Evolutionary conservation across 2,797 vertebrate genomes (phyloP).

Genomic region (Euphonia xanthogaster): DNA sequence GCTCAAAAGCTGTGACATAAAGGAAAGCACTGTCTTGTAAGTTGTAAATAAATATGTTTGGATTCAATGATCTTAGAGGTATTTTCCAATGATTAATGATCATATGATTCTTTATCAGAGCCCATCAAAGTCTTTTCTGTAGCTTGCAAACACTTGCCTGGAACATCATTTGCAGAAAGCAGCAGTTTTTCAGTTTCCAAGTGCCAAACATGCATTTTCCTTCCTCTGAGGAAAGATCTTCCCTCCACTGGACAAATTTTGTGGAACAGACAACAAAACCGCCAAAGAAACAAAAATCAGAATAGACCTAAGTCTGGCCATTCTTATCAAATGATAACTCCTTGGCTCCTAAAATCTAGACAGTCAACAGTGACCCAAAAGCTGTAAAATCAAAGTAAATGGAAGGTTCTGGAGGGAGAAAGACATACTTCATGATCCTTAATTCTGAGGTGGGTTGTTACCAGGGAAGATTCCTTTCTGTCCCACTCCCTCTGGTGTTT

Average conservation of each 20-base stretch:
- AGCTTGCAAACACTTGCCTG: not conserved
- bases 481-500: not conserved
- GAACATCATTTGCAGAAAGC: not conserved
- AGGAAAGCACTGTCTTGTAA: not conserved
- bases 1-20: not conserved
- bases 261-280: not conserved
- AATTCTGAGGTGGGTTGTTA: not conserved
- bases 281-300: not conserved
- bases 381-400: not conserved
- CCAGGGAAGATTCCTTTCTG: not conserved
- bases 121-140: not conserved
- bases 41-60: not conserved
- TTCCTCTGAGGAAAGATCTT: not conserved
- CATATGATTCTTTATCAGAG: not conserved
- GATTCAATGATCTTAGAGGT: not conserved
- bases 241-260: not conserved
- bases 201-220: rapidly evolving
- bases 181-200: not conserved
- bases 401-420: not conserved
- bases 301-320: not conserved
- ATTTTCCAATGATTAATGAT: not conserved
- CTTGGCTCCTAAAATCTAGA: not conserved
- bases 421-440: not conserved
- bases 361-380: not conserved
- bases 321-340: not conserved